Evolutionary conservation across 1,140 invertebrate species (phyloP).

Genomic region (Saccostrea glomerata): DNA sequence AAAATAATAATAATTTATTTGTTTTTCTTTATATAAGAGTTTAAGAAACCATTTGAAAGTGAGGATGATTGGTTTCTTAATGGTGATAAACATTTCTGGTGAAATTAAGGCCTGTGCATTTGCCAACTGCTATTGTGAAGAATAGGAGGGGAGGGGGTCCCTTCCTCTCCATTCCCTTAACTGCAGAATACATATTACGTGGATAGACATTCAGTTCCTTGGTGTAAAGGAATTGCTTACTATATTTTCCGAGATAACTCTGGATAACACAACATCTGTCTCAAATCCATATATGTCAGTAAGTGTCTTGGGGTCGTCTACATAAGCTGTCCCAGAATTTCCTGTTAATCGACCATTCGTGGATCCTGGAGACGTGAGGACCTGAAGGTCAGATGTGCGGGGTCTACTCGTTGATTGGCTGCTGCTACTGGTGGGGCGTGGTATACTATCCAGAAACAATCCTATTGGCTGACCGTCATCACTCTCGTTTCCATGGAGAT

Average conservation of each 20-base stretch:
- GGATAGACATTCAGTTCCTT: background rate
- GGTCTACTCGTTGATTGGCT: slow-evolving; percentile 49
- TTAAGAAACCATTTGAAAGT: too few species aligned
- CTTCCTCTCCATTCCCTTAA: too few species aligned
- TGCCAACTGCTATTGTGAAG: too few species aligned
- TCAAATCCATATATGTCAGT: slow-evolving; percentile 68
- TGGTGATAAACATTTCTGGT: too few species aligned
- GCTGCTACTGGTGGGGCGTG: slow-evolving; percentile 45
- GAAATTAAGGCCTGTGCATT: too few species aligned
- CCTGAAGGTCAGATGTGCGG: slow-evolving; percentile 41
- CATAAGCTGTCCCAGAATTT: slow-evolving; percentile 53
- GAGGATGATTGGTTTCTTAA: too few species aligned
- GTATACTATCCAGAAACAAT: slow-evolving; percentile 61
- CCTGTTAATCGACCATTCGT: background rate
- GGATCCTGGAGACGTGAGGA: background rate
- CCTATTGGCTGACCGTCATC: slow-evolving; percentile 68
- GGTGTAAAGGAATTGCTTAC: slow-evolving; percentile 52
- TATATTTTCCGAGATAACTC: slow-evolving; percentile 73
- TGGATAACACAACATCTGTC: slow-evolving; percentile 70
- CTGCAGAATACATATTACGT: too few species aligned
- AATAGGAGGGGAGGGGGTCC: too few species aligned
- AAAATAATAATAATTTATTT: too few species aligned
- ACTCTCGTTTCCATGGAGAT: slow-evolving; percentile 76
- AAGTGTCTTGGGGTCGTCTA: slow-evolving; percentile 66
- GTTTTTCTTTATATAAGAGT: too few species aligned